A percentile compares a stretch with the other conserved stretches of the same genome.
Evolutionary conservation across 1,140 invertebrate genomes (phyloP).

Genomic region (Trypoxylus dichotomus): DNA sequence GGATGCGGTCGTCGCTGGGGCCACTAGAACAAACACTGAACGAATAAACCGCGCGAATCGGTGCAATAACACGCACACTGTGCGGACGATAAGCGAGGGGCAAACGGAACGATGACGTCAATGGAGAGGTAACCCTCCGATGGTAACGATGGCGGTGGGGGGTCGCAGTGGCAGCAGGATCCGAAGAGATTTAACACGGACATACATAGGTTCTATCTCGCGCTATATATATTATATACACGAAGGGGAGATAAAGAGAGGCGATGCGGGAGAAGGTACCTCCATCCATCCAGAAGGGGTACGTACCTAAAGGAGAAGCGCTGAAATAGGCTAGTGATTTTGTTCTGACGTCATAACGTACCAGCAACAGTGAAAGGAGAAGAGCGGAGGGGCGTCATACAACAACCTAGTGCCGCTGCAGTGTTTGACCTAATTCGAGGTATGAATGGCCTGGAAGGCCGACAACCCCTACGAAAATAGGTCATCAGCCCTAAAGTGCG

Average conservation of each 20-base stretch:
- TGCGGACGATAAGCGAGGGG: neutral
- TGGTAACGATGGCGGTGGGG: neutral
- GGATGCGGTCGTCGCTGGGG: neutral
- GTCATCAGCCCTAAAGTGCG: slow-evolving; percentile 36
- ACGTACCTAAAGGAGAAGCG: neutral
- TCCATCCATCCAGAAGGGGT: neutral
- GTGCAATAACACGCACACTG: slow-evolving; percentile 13
- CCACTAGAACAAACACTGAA: slow-evolving; percentile 2
- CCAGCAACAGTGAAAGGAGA: neutral
- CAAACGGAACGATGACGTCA: slow-evolving; percentile 18
- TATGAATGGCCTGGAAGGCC: slow-evolving; percentile 51
- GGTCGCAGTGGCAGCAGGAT: neutral
- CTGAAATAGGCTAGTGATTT: slow-evolving; percentile 11
- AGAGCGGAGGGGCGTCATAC: neutral
- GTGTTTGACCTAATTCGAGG: slow-evolving; percentile 46
- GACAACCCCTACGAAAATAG: slow-evolving; percentile 46
- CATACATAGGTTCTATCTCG: neutral
- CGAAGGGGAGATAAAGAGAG: neutral
- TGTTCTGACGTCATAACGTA: slow-evolving; percentile 27
- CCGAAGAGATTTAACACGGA: neutral
- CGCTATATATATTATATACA: neutral
- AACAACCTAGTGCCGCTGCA: slow-evolving; percentile 5
- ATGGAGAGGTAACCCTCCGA: slow-evolving; percentile 14
- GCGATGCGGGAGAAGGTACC: neutral
- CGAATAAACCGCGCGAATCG: neutral